A percentile compares a stretch with the other conserved stretches of the same genome.
Evolutionary conservation across 2,888 invertebrate genomes (phyloP).

Genomic region (Microchrysa polita): DNA sequence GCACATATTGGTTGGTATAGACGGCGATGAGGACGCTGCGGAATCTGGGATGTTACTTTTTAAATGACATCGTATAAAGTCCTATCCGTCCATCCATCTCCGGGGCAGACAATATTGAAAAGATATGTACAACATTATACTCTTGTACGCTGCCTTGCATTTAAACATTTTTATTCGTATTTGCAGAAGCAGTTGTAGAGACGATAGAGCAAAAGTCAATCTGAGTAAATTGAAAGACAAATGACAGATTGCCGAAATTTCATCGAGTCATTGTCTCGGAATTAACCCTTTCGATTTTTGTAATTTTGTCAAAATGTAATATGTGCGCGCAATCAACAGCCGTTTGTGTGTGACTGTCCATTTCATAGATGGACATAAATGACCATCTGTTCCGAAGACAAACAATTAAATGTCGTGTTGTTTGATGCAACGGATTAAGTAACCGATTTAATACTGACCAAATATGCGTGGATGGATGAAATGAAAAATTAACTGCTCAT

Average conservation of each 20-base stretch:
- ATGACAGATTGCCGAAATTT: slow-evolving; percentile 62
- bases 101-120: slow-evolving; percentile 14
- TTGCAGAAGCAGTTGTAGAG: slow-evolving; percentile 34
- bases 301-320: slow-evolving; percentile 15
- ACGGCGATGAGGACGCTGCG: too few relatives aligned
- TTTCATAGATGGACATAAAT: neutral
- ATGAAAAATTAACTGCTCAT: too few relatives aligned
- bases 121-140: neutral
- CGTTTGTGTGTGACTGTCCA: neutral
- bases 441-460: slow-evolving; percentile 52
- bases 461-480: slow-evolving; percentile 12
- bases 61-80: slow-evolving; percentile 37
- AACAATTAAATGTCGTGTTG: slow-evolving; percentile 34
- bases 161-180: neutral
- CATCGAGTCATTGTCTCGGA: slow-evolving; percentile 61
- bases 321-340: slow-evolving; percentile 18
- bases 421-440: slow-evolving; percentile 53
- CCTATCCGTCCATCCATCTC: slow-evolving; percentile 35
- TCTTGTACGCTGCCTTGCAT: neutral
- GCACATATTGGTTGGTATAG: slow-evolving; percentile 12
- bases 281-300: slow-evolving; percentile 50
- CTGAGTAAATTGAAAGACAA: slow-evolving; percentile 52
- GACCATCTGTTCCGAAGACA: slow-evolving; percentile 40
- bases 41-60: slow-evolving; percentile 1
- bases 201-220: slow-evolving; percentile 47